phyloP scores from a whole-genome alignment of 2,888 invertebrate species.

The Erebia aethiops region DNA sequence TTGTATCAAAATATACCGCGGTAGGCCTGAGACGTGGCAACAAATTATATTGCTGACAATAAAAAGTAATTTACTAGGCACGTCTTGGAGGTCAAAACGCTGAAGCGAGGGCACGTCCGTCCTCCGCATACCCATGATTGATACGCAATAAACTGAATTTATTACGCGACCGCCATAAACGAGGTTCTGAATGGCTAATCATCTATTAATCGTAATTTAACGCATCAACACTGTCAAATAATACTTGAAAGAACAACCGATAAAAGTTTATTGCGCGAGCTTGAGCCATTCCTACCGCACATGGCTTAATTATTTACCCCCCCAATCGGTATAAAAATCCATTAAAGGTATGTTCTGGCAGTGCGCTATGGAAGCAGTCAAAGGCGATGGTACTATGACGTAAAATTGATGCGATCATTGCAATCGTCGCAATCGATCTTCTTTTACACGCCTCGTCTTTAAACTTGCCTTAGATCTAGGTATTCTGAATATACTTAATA shows the following conservation, averaged over 20 bases:
- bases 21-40: slow-evolving; percentile 31
- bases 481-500: no score
- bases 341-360: slow-evolving; percentile 39
- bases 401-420: background rate
- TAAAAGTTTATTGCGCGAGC: slow-evolving; percentile 65
- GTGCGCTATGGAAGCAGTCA: background rate
- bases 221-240: slow-evolving; percentile 76
- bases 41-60: slow-evolving; percentile 41
- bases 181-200: slow-evolving; percentile 70
- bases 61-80: slow-evolving; percentile 50
- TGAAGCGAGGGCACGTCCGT: slow-evolving; percentile 42
- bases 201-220: slow-evolving; percentile 78
- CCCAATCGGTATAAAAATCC: slow-evolving; percentile 39
- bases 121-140: slow-evolving; percentile 57
- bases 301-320: slow-evolving; percentile 36
- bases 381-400: background rate
- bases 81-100: slow-evolving; percentile 48
- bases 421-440: background rate
- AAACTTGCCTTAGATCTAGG: background rate
- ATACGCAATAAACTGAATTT: slow-evolving; percentile 76
- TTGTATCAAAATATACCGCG: slow-evolving; percentile 16
- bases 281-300: slow-evolving; percentile 26
- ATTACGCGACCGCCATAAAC: slow-evolving; percentile 73
- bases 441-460: background rate
- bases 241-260: slow-evolving; percentile 72